Evolutionary conservation across 2,797 vertebrate genomes (phyloP), one percentile per base, ranked within the genome.

Genomic region (Vespertilio murinus): DNA sequence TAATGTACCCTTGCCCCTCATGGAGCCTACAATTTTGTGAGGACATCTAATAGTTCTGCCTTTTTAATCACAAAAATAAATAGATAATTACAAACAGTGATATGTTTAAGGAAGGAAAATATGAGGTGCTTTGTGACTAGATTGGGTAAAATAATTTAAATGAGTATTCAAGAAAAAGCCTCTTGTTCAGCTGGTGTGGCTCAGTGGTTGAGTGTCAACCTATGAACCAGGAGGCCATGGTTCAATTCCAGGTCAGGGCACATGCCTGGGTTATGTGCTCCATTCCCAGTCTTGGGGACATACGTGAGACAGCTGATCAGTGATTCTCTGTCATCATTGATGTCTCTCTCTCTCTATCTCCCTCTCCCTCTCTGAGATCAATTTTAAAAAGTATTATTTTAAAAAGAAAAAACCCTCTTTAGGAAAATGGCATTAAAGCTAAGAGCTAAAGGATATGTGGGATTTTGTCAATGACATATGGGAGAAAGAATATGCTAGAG

Each of bases 31-130:
- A 85, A 42, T 71, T 70, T 83, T 87, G 16, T 75, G 28, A 45
- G 38, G 4, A 11, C 80, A 47, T 64, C 40, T 64, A 14, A 56
- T 3, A 25, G 5, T 59, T 56, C 22, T 59, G 56, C 28, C 25
- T 59, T 59, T 59, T 54, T 22, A 54, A 59, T 71, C 59, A 91
- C 65, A 91, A 71, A 95, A 88, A 38, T 85, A 49, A 92, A 75
- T 59, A n/a, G 6, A 16, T 61, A 59, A 71, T 33, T 69, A 47
- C 82, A 92, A 78, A 74, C 49, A 71, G 11, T 10, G 30, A 7
- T 67, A 33, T 83, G 22, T 75, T 80, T n/a, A 33, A n/a, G 40
- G 18, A 25, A 83, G 30, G 35, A 28, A 86, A 89, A 54, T 59
- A 10, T n/a, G 69, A 77, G 33, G 22, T 90, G 5, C 22, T 78